These are phyloP conservation scores for Acrobasis consociella DNA, from an alignment of 2,888 invertebrate species.

Conservation along the genomic window DNA sequence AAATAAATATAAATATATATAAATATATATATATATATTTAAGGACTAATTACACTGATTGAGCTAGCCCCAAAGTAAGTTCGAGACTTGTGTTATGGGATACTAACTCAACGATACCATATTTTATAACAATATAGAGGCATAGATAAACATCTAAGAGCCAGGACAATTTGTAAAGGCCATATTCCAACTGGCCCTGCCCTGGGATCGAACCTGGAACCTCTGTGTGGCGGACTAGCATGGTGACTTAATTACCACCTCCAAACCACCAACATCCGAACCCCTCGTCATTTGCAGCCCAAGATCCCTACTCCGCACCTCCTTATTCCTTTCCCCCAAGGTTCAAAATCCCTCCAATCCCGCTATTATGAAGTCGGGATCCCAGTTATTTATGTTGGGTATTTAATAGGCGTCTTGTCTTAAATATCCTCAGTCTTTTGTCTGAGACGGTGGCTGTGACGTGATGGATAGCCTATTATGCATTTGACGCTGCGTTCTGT, in stretches of 20 bases:
- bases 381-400: slow-evolving; percentile 38
- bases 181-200: too few species aligned
- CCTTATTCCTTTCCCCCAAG: slow-evolving; percentile 31
- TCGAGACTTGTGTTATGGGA: too few species aligned
- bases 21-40: too few species aligned
- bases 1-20: too few species aligned
- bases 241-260: slow-evolving; percentile 28
- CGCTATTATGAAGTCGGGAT: slow-evolving; percentile 32
- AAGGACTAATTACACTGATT: too few species aligned
- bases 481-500: slow-evolving; percentile 15
- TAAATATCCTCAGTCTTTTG: slow-evolving; percentile 25
- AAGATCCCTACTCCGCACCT: background rate
- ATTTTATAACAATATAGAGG: too few species aligned
- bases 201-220: too few species aligned
- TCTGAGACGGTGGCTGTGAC: slow-evolving; percentile 25
- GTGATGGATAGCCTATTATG: slow-evolving; percentile 27
- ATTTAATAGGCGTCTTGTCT: slow-evolving; percentile 33
- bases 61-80: too few species aligned
- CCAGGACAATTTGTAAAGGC: too few species aligned
- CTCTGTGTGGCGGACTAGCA: too few species aligned
- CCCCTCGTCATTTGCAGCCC: slow-evolving; percentile 34
- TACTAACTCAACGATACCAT: too few species aligned
- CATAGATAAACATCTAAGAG: too few species aligned
- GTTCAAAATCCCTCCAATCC: slow-evolving; percentile 26
- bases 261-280: slow-evolving; percentile 21